Conservation (phyloP, 2,888 invertebrate genomes). For the Scaptomyza reducta region DNA sequence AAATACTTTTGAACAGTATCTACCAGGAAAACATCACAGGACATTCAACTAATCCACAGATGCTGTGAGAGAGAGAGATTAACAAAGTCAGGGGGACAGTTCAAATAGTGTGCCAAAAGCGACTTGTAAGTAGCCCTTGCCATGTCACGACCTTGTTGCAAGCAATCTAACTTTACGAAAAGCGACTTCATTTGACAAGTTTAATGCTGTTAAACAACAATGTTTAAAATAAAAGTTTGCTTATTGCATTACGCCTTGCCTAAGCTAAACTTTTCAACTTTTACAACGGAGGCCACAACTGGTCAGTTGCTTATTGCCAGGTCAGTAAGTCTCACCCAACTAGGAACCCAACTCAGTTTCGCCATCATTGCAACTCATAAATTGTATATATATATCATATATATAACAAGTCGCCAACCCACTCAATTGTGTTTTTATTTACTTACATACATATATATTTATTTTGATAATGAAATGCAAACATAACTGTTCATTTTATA, state of each 20-base stretch:
- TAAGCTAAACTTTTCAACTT: slow-evolving; percentile 50
- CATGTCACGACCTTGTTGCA: slow-evolving; percentile 40
- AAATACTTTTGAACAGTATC: slow-evolving; percentile 53
- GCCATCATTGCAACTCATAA: slow-evolving; percentile 46
- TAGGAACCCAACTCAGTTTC: slow-evolving; percentile 5
- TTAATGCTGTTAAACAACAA: slow-evolving; percentile 73
- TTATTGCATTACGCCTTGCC: slow-evolving; percentile 59
- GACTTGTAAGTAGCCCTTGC: slow-evolving; percentile 25
- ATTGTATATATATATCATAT: slow-evolving; percentile 12
- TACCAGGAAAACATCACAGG: slow-evolving; percentile 56
- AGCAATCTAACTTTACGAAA: slow-evolving; percentile 72
- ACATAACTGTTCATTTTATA: too few species aligned
- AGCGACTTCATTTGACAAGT: slow-evolving; percentile 76
- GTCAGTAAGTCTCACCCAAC: slow-evolving; percentile 19
- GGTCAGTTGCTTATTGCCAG: slow-evolving; percentile 20
- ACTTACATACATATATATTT: background rate
- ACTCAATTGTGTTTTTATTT: slow-evolving; percentile 5
- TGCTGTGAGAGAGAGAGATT: background rate
- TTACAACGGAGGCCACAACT: slow-evolving; percentile 36
- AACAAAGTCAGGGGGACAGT: slow-evolving; percentile 10
- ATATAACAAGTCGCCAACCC: slow-evolving; percentile 19
- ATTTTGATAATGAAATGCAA: background rate
- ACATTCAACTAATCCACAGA: slow-evolving; percentile 53
- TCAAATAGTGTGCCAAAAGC: slow-evolving; percentile 25
- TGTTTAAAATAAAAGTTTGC: slow-evolving; percentile 49